These are phyloP conservation scores for Myotis pilosus DNA, from an alignment of 2,797 vertebrate genomes.

Conservation along the genomic window DNA sequence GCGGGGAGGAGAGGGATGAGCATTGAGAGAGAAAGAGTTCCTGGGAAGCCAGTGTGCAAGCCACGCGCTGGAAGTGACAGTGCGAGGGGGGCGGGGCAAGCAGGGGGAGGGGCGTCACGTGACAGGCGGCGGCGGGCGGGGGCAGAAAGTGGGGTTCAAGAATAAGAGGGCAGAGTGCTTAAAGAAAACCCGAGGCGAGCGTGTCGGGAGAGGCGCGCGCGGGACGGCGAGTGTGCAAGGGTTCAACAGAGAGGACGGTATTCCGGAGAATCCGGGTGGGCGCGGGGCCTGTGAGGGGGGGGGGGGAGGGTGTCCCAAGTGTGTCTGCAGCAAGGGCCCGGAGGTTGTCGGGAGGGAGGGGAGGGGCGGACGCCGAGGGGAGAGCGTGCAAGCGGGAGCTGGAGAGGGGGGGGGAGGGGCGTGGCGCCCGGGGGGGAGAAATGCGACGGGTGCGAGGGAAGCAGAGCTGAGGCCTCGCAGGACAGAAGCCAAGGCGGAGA, in stretches of 20 bases:
- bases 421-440: neutral
- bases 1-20: neutral
- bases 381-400: neutral
- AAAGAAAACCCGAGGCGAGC: neutral
- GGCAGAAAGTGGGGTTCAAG: neutral
- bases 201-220: neutral
- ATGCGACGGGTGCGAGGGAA: neutral
- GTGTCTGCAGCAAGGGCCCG: conserved; percentile 75
- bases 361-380: neutral
- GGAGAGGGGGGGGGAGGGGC: too few species aligned
- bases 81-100: neutral
- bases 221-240: neutral
- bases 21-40: neutral
- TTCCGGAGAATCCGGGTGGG: neutral
- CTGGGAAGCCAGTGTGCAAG: neutral
- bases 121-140: too few species aligned
- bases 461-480: neutral
- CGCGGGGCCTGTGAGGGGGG: neutral
- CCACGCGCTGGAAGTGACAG: neutral
- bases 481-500: neutral
- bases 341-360: neutral
- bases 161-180: neutral
- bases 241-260: neutral
- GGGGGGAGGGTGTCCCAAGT: conserved; percentile 63
- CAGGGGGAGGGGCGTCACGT: too few species aligned